Percentiles rank a stretch among this genome's conserved stretches.
Conservation (phyloP, 2,113 vertebrate species). For the Etheostoma spectabile region DNA sequence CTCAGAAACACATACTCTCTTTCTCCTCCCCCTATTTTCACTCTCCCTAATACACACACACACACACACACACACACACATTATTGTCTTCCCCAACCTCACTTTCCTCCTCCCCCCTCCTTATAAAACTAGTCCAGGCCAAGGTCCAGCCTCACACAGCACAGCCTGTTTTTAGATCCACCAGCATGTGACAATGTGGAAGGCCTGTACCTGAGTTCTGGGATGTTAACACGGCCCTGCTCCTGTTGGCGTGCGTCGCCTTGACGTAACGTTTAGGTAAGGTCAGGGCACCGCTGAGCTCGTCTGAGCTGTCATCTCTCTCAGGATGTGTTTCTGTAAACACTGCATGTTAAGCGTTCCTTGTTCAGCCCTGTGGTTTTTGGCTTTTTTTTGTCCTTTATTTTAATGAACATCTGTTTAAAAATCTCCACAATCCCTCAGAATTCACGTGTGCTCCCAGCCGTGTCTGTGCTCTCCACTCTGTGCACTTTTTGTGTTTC, state of each 20-base stretch:
- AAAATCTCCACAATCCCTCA: slow-evolving; percentile 2
- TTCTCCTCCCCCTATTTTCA: slow-evolving; percentile 40
- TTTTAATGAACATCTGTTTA: slow-evolving; percentile 37
- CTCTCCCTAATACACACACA: slow-evolving; percentile 52
- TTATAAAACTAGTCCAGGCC: slow-evolving; percentile 34
- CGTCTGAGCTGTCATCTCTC: slow-evolving; percentile 54
- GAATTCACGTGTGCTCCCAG: slow-evolving; percentile 11
- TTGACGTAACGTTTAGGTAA: slow-evolving; percentile 26
- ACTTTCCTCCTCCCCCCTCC: slow-evolving; percentile 31
- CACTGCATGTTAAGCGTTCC: slow-evolving; percentile 27
- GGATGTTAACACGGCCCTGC: not conserved
- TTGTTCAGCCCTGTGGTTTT: slow-evolving; percentile 25
- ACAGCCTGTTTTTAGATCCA: slow-evolving; percentile 37
- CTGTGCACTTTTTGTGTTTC: slow-evolving; percentile 11
- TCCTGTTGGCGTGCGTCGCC: slow-evolving; percentile 12
- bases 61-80: slow-evolving; percentile 66
- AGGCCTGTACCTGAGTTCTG: not conserved
- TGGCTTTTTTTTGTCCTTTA: slow-evolving; percentile 2
- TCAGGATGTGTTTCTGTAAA: slow-evolving; percentile 63
- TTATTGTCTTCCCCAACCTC: slow-evolving; percentile 70
- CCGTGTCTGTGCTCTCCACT: slow-evolving; percentile 1
- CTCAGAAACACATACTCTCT: slow-evolving; percentile 32
- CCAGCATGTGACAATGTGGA: slow-evolving; percentile 13
- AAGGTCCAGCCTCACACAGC: slow-evolving; percentile 37
- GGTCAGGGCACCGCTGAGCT: slow-evolving; percentile 39